A percentile compares a stretch with the other conserved stretches of the same genome.
phyloP scores from a whole-genome alignment of 2,797 vertebrate genomes.

The Meda fulgida region DNA sequence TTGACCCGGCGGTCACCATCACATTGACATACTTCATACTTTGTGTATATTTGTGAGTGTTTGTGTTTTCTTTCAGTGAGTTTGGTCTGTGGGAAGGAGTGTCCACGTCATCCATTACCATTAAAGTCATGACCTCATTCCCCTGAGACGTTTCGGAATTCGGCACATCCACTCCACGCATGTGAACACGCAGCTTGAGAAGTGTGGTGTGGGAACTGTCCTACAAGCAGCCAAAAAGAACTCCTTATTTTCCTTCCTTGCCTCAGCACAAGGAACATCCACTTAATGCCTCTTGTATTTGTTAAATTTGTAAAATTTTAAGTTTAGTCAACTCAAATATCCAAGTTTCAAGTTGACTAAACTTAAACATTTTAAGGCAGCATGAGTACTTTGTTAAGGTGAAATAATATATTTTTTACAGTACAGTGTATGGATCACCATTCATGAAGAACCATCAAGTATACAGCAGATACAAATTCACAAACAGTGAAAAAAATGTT shows the following conservation, averaged over 20 bases:
- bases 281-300: slow-evolving; percentile 41
- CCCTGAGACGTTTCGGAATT: slow-evolving; percentile 42
- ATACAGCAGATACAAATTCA: background rate
- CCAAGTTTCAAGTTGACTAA: no score
- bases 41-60: slow-evolving; percentile 24
- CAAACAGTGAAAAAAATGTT: background rate
- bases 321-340: no score
- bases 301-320: no score
- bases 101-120: slow-evolving; percentile 52
- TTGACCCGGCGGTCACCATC: slow-evolving; percentile 48
- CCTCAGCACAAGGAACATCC: slow-evolving; percentile 45
- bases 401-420: no score
- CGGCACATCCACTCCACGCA: slow-evolving; percentile 16
- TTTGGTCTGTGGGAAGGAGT: slow-evolving; percentile 39
- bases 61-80: background rate
- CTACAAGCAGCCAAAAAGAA: slow-evolving; percentile 34
- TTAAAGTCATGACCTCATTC: slow-evolving; percentile 49
- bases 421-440: background rate
- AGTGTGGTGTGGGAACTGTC: slow-evolving; percentile 54
- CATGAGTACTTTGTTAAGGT: no score
- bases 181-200: slow-evolving; percentile 48
- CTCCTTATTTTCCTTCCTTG: slow-evolving; percentile 41
- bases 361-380: no score
- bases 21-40: slow-evolving; percentile 48
- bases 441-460: background rate